Evolutionary conservation across 2,113 vertebrate genomes (phyloP).

Genomic region (Rhynchopsitta pachyrhyncha): DNA sequence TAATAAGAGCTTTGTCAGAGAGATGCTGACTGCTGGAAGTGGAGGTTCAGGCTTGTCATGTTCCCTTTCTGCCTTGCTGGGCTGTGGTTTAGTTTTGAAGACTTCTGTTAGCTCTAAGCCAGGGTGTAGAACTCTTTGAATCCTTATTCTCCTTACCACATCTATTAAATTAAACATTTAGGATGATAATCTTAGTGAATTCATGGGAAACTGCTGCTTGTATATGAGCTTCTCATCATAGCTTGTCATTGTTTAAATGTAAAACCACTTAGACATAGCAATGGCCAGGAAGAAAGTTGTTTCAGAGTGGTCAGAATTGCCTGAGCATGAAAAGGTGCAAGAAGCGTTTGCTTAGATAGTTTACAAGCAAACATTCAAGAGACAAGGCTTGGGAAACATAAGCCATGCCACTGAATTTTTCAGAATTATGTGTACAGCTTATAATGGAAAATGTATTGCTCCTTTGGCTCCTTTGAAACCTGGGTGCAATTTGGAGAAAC

Average conservation of each 20-base stretch:
- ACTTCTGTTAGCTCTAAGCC: background rate
- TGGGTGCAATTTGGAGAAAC: background rate
- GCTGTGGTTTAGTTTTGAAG: background rate
- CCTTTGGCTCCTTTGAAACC: background rate
- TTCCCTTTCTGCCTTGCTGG: background rate
- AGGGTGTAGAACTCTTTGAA: fast-evolving
- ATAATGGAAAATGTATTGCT: background rate
- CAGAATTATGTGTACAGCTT: background rate
- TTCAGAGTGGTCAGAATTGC: background rate
- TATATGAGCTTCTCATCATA: background rate
- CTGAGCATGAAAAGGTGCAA: background rate
- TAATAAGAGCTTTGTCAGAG: background rate
- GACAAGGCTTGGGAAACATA: background rate
- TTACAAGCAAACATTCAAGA: background rate
- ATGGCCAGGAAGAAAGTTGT: background rate
- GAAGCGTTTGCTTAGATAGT: background rate
- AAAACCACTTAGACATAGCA: background rate
- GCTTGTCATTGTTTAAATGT: background rate
- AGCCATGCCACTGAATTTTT: background rate
- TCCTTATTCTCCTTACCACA: background rate
- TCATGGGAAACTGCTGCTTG: background rate
- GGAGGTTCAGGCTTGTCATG: background rate
- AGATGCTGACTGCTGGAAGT: background rate
- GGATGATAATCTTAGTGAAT: background rate
- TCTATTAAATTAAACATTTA: background rate